A percentile compares a stretch with the other conserved stretches of the same genome.
Conservation (phyloP, 2,888 invertebrate genomes). For the Biston stratarius region DNA sequence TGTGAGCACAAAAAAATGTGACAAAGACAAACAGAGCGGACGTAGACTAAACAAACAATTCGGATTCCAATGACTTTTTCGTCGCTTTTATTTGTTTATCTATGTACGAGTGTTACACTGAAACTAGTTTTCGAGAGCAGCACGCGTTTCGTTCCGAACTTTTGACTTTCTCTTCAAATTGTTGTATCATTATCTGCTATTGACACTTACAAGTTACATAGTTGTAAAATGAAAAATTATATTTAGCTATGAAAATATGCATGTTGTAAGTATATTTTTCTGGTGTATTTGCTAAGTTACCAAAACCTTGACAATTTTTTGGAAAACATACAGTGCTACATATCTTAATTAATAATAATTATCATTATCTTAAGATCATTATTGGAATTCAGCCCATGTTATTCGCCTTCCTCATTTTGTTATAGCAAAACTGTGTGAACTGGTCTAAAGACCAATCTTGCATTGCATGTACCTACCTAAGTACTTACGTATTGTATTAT, state of each 20-base stretch:
- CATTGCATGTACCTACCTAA: no score
- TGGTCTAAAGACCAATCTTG: no score
- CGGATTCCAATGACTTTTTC: constrained; percentile 54
- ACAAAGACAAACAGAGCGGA: constrained; percentile 31
- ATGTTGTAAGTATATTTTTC: no score
- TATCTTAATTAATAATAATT: no score
- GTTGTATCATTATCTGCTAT: constrained; percentile 36
- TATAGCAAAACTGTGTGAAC: background rate
- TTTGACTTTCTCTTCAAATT: constrained; percentile 42
- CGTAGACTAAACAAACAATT: constrained; percentile 57
- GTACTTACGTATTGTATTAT: no score
- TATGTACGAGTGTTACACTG: constrained; percentile 28
- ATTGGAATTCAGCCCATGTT: background rate
- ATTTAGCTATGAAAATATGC: background rate
- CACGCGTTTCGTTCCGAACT: constrained; percentile 27
- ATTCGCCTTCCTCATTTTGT: no score
- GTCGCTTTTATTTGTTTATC: constrained; percentile 48
- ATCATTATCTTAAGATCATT: background rate
- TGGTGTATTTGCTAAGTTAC: no score
- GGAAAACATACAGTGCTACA: no score
- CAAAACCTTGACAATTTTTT: no score
- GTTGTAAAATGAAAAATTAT: constrained; percentile 6
- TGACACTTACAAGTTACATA: constrained; percentile 24
- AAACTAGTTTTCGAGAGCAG: constrained; percentile 43
- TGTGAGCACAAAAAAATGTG: constrained; percentile 28